Conservation (phyloP, 2,888 invertebrate species). For the Platycheirus rosarum region DNA sequence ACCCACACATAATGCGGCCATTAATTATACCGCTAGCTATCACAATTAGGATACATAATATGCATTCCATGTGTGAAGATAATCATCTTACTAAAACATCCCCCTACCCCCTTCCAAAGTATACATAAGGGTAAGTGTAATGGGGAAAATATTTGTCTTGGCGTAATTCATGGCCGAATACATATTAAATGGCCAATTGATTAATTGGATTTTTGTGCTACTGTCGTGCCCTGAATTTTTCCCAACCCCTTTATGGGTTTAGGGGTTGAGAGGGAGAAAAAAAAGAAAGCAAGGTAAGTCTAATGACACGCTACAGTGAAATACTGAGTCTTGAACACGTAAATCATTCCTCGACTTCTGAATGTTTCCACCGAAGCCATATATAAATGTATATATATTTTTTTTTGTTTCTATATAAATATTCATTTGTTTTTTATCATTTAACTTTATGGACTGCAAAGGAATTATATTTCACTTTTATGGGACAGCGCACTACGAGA, state of each 20-base stretch:
- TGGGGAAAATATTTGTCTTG: conserved; percentile 63
- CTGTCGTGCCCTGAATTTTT: conserved; percentile 44
- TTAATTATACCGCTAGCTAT: background rate
- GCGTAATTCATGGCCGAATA: conserved; percentile 52
- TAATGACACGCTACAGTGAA: conserved; percentile 51
- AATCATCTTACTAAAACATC: conserved; percentile 22
- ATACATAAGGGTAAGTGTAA: conserved; percentile 43
- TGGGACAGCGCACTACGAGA: conserved; percentile 34
- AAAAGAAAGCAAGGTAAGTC: conserved; percentile 3
- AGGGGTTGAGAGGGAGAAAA: no score
- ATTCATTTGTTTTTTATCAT: conserved; percentile 35
- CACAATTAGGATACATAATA: conserved; percentile 44
- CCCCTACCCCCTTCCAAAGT: no score
- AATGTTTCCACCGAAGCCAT: conserved; percentile 46
- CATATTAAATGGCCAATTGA: conserved; percentile 59
- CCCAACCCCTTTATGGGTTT: background rate
- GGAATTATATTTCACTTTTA: conserved; percentile 59
- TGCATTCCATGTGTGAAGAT: conserved; percentile 42
- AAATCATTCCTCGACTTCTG: conserved; percentile 19
- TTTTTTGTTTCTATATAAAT: conserved; percentile 26
- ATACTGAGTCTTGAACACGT: conserved; percentile 27
- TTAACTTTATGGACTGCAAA: conserved; percentile 36
- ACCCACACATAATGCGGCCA: background rate
- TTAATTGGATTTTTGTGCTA: conserved; percentile 57
- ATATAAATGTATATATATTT: no score